A percentile compares a stretch with the other conserved stretches of the same genome.
Conservation (phyloP, 2,797 vertebrate species). For the Vespertilio murinus region DNA sequence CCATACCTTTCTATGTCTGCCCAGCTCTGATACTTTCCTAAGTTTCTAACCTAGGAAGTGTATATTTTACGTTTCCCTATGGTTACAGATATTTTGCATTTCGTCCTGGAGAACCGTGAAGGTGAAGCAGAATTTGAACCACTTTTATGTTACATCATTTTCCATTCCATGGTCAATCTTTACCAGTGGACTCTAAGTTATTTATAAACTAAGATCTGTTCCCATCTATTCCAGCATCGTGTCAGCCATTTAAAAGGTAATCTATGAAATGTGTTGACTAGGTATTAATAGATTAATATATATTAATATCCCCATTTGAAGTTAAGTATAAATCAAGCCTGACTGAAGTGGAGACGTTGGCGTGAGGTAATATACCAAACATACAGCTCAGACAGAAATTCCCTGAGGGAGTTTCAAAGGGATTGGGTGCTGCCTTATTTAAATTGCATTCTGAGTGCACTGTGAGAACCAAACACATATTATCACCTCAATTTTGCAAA, state of each 20-base stretch:
- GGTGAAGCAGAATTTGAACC: neutral
- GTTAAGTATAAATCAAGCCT: neutral
- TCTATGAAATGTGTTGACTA: neutral
- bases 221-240: neutral
- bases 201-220: neutral
- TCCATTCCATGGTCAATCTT: neutral
- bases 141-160: neutral
- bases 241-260: neutral
- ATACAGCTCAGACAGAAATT: neutral
- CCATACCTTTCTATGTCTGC: too few species aligned
- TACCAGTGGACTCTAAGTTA: neutral
- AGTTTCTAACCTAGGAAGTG: neutral
- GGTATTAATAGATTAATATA: neutral
- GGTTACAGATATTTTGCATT: neutral
- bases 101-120: neutral
- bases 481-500: neutral
- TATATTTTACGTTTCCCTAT: neutral
- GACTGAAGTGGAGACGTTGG: neutral
- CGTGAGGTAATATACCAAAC: neutral
- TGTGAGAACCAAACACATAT: neutral
- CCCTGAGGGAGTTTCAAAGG: neutral
- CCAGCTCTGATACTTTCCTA: neutral
- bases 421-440: neutral
- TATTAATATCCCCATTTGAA: neutral
- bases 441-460: neutral